Base-by-base conservation (phyloP, 2,888 invertebrate genomes). In the Melieria picta region DNA sequence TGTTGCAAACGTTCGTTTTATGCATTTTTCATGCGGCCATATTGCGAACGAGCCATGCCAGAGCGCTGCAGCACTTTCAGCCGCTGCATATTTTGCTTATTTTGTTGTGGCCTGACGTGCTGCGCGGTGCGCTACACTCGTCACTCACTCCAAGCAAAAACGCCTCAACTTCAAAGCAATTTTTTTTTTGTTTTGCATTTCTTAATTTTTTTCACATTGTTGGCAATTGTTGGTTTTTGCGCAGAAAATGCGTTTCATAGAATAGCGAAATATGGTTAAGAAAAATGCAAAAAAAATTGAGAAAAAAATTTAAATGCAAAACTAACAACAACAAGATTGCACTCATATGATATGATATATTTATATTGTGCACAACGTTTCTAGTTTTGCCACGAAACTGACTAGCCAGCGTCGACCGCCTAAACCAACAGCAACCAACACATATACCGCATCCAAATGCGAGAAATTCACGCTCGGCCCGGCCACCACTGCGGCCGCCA, bases 401-500 rank as follows among this genome's bases (percentile, higher is more conserved):
- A 30, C 30, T 3, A 30, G 30, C 30, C 30, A 30, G 2, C 30
- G 30, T 30, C 30, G 30, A 30, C 30, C 30, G 30, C 30, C 30
- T 3, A 1, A 30, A 30, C 30, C 72, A 69, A 71, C 65, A 46
- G 57, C 47, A 57, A 46, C 64, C 46, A 16, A n/a, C 47, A 57
- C n/a, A 42, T 42, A 13, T 10, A 47, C 63, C 60, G 43, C 62
- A n/a, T 69, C 52, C 62, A 48, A 55, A 65, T 65, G 62, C 46
- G 69, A 72, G 74, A 71, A 67, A 67, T 73, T 73, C 74, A 71
- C 71, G 68, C 60, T 67, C 72, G 58, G 50, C 3, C 9, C 7
- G 50, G 9, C 11, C 50, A 50, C 11, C 11, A 50, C 11, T 11
- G 7, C 50, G 50, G 30, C 30, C 50, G 50, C 11, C 50, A 11